Conservation (phyloP, 2,113 vertebrate species). For the Regulus satrapa region DNA sequence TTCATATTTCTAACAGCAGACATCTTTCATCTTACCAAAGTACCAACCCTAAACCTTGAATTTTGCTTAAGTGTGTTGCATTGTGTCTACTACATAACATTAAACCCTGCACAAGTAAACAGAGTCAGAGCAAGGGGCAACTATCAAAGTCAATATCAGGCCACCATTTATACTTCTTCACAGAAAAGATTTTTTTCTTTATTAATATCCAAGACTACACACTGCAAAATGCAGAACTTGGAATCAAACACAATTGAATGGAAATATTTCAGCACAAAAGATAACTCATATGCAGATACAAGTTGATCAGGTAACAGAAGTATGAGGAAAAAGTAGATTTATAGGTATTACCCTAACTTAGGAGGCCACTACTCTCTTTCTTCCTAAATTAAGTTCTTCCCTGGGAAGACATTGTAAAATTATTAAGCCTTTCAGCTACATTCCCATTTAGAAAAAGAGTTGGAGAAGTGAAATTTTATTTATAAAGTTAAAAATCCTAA, state of each 20-base stretch:
- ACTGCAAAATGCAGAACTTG: not conserved
- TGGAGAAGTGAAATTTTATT: not conserved
- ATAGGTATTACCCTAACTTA: not conserved
- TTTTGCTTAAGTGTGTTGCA: not conserved
- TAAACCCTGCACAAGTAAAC: not conserved
- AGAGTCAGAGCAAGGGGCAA: not conserved
- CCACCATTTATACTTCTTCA: not conserved
- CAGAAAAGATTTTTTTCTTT: not conserved
- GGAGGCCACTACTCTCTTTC: not conserved
- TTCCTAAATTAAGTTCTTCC: not conserved
- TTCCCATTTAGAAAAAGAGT: not conserved
- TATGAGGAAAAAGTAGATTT: not conserved
- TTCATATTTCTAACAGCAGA: not conserved
- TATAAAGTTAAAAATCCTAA: not conserved
- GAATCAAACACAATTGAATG: not conserved
- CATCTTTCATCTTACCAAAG: not conserved
- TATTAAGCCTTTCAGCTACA: not conserved
- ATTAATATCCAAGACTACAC: not conserved
- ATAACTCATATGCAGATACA: not conserved
- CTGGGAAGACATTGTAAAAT: not conserved
- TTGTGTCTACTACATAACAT: not conserved
- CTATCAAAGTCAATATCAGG: not conserved
- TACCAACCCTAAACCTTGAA: not conserved
- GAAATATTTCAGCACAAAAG: not conserved
- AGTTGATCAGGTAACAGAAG: not conserved